phyloP scores from a whole-genome alignment of 2,797 vertebrate species.

The Siniperca obscura region DNA sequence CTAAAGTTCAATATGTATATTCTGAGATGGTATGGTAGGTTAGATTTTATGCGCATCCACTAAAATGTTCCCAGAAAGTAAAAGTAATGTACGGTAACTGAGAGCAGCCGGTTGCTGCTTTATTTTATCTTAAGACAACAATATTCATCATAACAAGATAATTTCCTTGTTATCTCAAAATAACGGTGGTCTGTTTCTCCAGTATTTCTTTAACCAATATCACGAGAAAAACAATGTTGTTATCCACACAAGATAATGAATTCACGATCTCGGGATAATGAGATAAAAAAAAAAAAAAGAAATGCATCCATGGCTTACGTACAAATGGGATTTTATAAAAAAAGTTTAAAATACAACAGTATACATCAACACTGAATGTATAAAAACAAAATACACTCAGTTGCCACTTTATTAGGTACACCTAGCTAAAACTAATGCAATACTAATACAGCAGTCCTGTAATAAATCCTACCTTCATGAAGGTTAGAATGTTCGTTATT shows the following conservation, averaged over 20 bases:
- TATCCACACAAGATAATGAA: not conserved
- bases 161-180: slow-evolving; percentile 4
- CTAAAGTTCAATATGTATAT: not conserved
- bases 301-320: not conserved
- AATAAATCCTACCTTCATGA: not conserved
- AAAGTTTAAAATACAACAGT: not conserved
- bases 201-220: not conserved
- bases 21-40: not conserved
- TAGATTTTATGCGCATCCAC: not conserved
- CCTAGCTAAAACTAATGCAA: too few relatives aligned
- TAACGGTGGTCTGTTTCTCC: not conserved
- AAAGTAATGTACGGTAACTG: not conserved
- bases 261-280: not conserved
- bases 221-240: not conserved
- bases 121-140: not conserved
- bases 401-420: not conserved
- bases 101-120: not conserved
- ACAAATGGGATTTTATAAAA: not conserved
- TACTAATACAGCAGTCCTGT: not conserved
- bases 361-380: not conserved
- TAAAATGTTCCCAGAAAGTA: not conserved
- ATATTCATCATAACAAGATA: not conserved
- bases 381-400: not conserved
- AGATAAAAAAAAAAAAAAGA: not conserved
- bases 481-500: not conserved